Percentiles rank a stretch among this genome's conserved stretches.
These are phyloP conservation scores for Dasyurus viverrinus DNA, from an alignment of 2,113 vertebrate species.

Conservation along the genomic window DNA sequence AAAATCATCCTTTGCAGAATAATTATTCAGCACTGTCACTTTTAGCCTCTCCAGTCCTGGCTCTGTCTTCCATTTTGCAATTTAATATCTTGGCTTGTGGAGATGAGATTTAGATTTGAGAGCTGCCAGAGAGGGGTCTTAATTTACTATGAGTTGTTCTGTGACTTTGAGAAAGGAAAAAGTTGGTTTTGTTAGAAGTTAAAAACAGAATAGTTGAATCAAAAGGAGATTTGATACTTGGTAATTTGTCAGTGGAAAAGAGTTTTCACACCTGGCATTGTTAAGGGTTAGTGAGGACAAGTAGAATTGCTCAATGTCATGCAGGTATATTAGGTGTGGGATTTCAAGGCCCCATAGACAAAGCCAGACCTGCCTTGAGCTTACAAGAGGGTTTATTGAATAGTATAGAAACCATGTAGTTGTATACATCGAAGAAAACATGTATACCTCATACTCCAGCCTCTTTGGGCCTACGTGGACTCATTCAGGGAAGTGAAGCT, in stretches of 20 bases:
- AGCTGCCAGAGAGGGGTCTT: neutral
- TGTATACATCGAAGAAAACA: neutral
- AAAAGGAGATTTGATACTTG: neutral
- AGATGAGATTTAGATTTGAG: neutral
- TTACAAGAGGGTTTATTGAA: neutral
- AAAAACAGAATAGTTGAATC: neutral
- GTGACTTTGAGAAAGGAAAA: neutral
- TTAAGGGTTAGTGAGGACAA: neutral
- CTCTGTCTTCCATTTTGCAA: neutral
- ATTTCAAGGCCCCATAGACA: neutral
- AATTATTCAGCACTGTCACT: neutral
- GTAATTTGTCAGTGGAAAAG: neutral
- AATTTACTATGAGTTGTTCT: neutral
- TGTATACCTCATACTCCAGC: neutral
- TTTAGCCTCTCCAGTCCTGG: neutral
- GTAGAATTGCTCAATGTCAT: neutral
- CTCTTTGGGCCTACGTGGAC: neutral
- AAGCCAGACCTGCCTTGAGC: neutral
- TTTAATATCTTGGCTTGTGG: constrained; percentile 8
- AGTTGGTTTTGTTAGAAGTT: neutral
- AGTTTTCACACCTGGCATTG: neutral
- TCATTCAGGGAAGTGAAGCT: neutral
- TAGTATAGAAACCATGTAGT: neutral
- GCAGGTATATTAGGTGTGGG: neutral
- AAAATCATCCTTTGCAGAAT: neutral